Conservation (phyloP, 1,140 invertebrate genomes). For the Druon quercuslanigerum region DNA sequence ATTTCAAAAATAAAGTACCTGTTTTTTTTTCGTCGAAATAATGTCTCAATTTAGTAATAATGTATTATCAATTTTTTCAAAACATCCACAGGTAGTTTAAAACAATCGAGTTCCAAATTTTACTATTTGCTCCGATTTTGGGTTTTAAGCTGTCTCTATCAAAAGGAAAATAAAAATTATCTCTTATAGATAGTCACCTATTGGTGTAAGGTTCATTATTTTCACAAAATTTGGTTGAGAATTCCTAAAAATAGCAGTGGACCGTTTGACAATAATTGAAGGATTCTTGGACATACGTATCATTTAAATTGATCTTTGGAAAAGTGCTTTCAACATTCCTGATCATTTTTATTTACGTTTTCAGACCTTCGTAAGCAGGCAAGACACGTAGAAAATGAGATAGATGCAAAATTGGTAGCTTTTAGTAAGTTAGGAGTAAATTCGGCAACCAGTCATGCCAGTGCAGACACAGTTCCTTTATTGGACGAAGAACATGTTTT, state of each 20-base stretch:
- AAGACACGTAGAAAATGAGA: conserved; percentile 95
- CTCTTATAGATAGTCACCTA: too few relatives aligned
- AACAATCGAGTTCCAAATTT: neutral
- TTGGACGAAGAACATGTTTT: conserved; percentile 93
- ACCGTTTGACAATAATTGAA: too few relatives aligned
- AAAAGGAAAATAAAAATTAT: neutral
- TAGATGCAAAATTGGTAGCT: conserved; percentile 95
- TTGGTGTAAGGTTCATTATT: too few relatives aligned
- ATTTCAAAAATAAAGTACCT: conserved; percentile 14
- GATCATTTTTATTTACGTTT: conserved; percentile 48
- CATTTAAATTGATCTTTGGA: too few relatives aligned
- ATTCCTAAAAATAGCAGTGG: neutral
- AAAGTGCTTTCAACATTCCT: too few relatives aligned
- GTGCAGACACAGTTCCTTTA: conserved; percentile 86
- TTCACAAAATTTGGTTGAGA: too few relatives aligned
- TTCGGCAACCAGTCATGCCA: conserved; percentile 72
- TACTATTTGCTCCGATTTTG: neutral
- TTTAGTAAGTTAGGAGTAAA: conserved; percentile 95
- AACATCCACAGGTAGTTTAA: neutral
- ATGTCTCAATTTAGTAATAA: neutral
- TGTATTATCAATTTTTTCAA: neutral
- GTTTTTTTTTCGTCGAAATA: neutral
- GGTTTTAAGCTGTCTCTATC: neutral
- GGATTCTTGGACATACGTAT: too few relatives aligned
- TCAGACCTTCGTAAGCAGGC: conserved; percentile 95